These are phyloP conservation scores for Drosophila longiperda DNA, from an alignment of 2,888 invertebrate species.

Conservation along the genomic window DNA sequence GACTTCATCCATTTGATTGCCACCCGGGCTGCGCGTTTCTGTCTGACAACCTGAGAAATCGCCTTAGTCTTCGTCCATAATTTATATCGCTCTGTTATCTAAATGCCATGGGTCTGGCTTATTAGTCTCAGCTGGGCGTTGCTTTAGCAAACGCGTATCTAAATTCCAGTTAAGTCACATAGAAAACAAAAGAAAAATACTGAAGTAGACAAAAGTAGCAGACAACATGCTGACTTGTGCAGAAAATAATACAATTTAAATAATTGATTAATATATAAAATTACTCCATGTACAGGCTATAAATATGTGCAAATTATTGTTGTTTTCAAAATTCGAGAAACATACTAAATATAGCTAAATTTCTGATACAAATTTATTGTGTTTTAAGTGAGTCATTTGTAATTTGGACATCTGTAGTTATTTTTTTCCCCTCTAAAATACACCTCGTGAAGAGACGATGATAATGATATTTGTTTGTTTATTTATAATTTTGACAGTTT, in stretches of 20 bases:
- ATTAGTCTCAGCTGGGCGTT: conserved; percentile 51
- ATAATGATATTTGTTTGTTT: conserved; percentile 33
- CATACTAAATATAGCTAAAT: not conserved
- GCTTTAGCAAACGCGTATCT: conserved; percentile 42
- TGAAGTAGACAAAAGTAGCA: conserved; percentile 4
- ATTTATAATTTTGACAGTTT: conserved; percentile 16
- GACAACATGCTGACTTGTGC: conserved; percentile 4
- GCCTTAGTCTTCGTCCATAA: conserved; percentile 53
- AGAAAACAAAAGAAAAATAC: conserved; percentile 5
- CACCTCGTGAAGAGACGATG: conserved; percentile 4
- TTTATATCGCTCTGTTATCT: conserved; percentile 62
- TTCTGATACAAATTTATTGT: not conserved
- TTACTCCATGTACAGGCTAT: not conserved
- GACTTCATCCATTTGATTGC: conserved; percentile 72
- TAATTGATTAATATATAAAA: conserved; percentile 4
- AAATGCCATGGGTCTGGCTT: conserved; percentile 28
- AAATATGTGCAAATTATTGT: not conserved
- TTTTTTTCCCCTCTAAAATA: not conserved
- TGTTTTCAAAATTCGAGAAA: not conserved
- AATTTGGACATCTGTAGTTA: conserved; percentile 15
- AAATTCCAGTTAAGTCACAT: conserved; percentile 45
- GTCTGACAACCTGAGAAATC: conserved; percentile 40
- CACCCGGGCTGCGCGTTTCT: not conserved
- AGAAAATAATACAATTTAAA: conserved; percentile 18
- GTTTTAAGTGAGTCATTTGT: conserved; percentile 16